phyloP scores from a whole-genome alignment of 2,113 vertebrate species.

The Speoplatyrhinus poulsoni region DNA sequence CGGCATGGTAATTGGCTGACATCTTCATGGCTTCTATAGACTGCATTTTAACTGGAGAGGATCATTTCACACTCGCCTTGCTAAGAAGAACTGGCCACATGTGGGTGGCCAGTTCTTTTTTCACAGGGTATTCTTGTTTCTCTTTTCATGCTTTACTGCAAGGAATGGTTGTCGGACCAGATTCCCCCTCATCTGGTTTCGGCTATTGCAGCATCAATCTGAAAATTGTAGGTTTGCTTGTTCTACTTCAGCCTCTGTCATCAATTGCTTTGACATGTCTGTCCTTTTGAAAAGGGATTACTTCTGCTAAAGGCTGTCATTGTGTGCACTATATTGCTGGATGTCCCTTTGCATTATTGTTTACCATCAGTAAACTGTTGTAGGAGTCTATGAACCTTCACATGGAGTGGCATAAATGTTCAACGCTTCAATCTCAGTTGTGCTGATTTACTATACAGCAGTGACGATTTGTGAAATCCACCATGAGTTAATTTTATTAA shows the following conservation, averaged over 20 bases:
- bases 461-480: too few species aligned
- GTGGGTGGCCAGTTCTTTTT: not conserved
- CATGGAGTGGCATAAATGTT: not conserved
- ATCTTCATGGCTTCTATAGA: slow-evolving; percentile 27
- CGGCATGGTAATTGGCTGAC: slow-evolving; percentile 19
- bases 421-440: too few species aligned
- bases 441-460: too few species aligned
- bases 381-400: not conserved
- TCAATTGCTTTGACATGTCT: slow-evolving; percentile 17
- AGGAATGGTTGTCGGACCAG: not conserved
- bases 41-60: slow-evolving; percentile 8
- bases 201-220: not conserved
- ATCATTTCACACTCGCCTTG: slow-evolving; percentile 18
- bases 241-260: slow-evolving; percentile 11
- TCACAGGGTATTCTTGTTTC: not conserved
- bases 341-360: slow-evolving; percentile 52
- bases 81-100: slow-evolving; percentile 26
- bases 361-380: slow-evolving; percentile 26
- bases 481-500: not conserved
- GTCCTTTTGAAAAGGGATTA: slow-evolving; percentile 33
- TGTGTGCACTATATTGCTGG: not conserved
- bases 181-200: not conserved
- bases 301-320: not conserved
- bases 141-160: not conserved
- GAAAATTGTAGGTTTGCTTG: not conserved